Evolutionary conservation across 1,140 invertebrate species (phyloP), one percentile per base, ranked within the genome.

Genomic region (Halesus radiatus): DNA sequence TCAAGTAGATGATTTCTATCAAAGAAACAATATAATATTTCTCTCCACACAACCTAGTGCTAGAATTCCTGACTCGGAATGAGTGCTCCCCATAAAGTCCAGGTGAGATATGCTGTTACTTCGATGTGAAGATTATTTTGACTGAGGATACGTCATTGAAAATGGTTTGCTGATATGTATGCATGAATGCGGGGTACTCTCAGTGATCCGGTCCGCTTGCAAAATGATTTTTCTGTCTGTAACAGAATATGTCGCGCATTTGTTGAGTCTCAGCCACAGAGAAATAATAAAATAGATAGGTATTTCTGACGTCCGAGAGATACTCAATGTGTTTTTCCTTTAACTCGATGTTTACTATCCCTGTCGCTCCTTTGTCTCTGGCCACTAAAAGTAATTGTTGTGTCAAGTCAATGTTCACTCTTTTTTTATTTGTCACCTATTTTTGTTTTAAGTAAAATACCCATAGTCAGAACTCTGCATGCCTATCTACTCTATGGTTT

Each of bases 371-470:
- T 78, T 26, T 56, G 13, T 53, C 32, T 80, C 54, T 78, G 22
- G 73, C 60, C 74, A 70, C 29, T 75, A 80, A 72, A 53, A 70
- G 20, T 83, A 80, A 83, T 32, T 80, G 79, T 80, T 83, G 81
- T 83, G 70, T 80, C 75, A 78, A 80, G 26, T 83, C 72, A 78
- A 80, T 83, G 78, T 83, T 83, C 81, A 83, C 81, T 82, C 52
- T 80, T 60, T 66, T 52, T 82, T 29, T 80, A 74, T 80, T 54
- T 82, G 66, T 80, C 81, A 75, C 70, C 26, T 81, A 54, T 78
- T 77, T 80, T 53, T 75, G 73, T 83, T 80, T 82, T 6, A 22
- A 76, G 53, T 72, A 72, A 72, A 72, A 58, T 66, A 54, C 50
- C 68, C 79, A 74, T 82, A 82, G 81, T 60, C 75, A 56, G 60